Evolutionary conservation across 1,140 invertebrate genomes (phyloP).

Genomic region (Bombus fervidus): DNA sequence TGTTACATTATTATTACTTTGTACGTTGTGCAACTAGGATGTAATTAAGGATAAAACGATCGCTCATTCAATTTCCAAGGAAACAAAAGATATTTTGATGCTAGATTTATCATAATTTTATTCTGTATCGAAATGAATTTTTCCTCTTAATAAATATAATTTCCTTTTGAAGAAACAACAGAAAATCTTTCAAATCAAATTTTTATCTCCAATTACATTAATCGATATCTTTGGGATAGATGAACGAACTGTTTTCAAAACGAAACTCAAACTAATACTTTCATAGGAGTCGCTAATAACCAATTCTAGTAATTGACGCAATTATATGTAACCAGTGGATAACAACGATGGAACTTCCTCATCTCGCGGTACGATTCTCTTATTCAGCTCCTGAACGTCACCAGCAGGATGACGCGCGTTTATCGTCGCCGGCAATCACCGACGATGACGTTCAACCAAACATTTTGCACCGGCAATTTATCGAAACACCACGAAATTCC

Average conservation of each 20-base stretch:
- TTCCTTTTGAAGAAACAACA: too few relatives aligned
- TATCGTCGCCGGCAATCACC: background rate
- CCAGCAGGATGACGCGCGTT: background rate
- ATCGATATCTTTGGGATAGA: background rate
- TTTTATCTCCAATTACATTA: background rate
- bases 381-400: background rate
- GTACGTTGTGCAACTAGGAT: too few relatives aligned
- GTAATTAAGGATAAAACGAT: too few relatives aligned
- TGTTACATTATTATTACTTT: too few relatives aligned
- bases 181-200: too few relatives aligned
- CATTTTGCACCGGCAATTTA: slow-evolving; percentile 16
- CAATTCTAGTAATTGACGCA: background rate
- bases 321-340: background rate
- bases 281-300: background rate
- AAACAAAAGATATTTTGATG: too few relatives aligned
- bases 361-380: background rate
- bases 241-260: background rate
- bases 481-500: slow-evolving; percentile 40
- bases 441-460: background rate
- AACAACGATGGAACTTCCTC: background rate
- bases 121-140: too few relatives aligned
- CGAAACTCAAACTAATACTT: background rate
- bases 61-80: too few relatives aligned
- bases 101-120: too few relatives aligned
- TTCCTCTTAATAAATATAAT: too few relatives aligned